phyloP scores from a whole-genome alignment of 2,113 vertebrate genomes.

The Perca fluviatilis region DNA sequence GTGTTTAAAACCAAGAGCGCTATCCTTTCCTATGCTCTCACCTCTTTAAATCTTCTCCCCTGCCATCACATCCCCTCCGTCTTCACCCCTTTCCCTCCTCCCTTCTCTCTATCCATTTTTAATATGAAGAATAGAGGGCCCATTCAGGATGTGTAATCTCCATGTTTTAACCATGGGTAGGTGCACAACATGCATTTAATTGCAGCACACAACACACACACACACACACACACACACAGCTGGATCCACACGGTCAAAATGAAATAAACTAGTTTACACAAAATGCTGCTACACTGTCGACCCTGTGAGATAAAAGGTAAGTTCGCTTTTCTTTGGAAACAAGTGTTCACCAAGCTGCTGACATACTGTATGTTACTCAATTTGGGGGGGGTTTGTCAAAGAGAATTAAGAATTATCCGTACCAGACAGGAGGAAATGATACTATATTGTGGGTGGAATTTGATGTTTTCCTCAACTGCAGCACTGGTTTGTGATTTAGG shows the following conservation, averaged over 20 bases:
- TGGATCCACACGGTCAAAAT: neutral
- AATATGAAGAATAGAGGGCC: slow-evolving; percentile 56
- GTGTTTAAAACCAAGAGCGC: slow-evolving; percentile 45
- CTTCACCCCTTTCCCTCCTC: neutral
- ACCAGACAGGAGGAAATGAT: neutral
- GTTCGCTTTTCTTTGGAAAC: neutral
- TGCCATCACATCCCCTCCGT: neutral
- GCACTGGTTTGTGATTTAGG: neutral
- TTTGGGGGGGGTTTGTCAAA: neutral
- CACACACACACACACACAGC: too few relatives aligned
- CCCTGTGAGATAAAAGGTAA: neutral
- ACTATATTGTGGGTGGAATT: neutral
- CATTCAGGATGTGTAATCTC: slow-evolving; percentile 64
- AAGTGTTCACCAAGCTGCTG: neutral
- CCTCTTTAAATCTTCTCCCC: slow-evolving; percentile 21
- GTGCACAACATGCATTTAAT: slow-evolving; percentile 58
- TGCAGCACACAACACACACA: neutral
- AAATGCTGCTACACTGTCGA: neutral
- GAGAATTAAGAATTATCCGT: neutral
- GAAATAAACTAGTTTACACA: neutral
- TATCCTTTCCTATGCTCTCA: slow-evolving; percentile 12
- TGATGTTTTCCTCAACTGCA: neutral
- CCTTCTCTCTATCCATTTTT: slow-evolving; percentile 46
- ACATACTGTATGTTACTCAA: neutral
- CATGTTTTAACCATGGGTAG: slow-evolving; percentile 69